phyloP scores from a whole-genome alignment of 2,888 invertebrate genomes.

The Thecophora atra region DNA sequence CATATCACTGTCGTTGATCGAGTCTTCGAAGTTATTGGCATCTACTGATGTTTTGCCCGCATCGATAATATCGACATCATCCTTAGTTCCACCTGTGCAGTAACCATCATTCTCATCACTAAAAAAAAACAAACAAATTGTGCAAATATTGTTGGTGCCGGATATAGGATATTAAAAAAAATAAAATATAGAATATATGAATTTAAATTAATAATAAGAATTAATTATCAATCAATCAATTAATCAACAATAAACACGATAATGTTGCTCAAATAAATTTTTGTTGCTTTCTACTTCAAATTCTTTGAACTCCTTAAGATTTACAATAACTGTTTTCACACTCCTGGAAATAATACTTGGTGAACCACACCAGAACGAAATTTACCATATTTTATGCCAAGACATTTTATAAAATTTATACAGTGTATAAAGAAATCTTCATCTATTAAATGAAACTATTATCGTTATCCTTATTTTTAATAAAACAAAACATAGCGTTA shows the following conservation, averaged over 20 bases:
- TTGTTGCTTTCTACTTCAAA: too few relatives aligned
- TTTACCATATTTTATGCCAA: constrained; percentile 50
- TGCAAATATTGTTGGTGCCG: neutral
- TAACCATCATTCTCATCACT: neutral
- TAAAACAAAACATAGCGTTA: neutral
- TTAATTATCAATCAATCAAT: too few relatives aligned
- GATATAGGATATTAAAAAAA: neutral
- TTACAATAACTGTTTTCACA: neutral
- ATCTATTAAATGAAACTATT: constrained; percentile 6
- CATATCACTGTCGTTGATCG: constrained; percentile 43
- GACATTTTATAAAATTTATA: constrained; percentile 46
- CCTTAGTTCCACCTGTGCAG: too few relatives aligned
- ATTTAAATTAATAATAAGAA: too few relatives aligned
- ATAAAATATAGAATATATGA: too few relatives aligned
- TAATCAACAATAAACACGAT: too few relatives aligned
- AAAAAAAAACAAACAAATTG: neutral
- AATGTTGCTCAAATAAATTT: neutral
- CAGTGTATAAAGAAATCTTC: constrained; percentile 12
- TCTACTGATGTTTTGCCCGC: constrained; percentile 44
- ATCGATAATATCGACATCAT: constrained; percentile 9
- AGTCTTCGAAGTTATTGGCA: constrained; percentile 42
- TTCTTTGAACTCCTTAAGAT: neutral
- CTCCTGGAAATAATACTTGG: neutral
- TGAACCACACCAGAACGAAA: neutral
- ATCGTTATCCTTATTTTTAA: neutral